These are phyloP conservation scores for Drosophila guanche DNA, from an alignment of 1,140 invertebrate genomes.

Conservation along the genomic window DNA sequence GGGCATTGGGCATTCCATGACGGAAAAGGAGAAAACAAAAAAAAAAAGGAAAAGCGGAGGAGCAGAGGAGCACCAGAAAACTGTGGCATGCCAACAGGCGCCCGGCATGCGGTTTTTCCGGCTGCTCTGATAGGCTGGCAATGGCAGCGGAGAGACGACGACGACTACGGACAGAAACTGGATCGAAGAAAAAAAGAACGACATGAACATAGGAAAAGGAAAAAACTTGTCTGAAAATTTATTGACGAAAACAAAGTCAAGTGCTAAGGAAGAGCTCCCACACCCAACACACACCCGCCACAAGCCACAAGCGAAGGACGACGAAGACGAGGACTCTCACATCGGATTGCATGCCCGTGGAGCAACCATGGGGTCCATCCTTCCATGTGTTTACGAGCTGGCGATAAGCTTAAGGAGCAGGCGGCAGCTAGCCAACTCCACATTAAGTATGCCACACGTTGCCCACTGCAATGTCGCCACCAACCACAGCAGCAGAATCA, in stretches of 20 bases:
- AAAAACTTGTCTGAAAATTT: slow-evolving; percentile 65
- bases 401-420: slow-evolving; percentile 62
- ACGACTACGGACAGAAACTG: background rate
- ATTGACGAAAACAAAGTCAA: slow-evolving; percentile 78
- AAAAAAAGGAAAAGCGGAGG: slow-evolving; percentile 14
- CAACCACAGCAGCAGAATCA: slow-evolving; percentile 2
- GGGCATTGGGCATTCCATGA: slow-evolving; percentile 11
- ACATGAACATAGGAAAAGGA: slow-evolving; percentile 11
- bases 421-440: slow-evolving; percentile 27
- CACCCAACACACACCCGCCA: slow-evolving; percentile 5
- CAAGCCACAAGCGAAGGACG: too few relatives aligned
- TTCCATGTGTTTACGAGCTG: slow-evolving; percentile 71
- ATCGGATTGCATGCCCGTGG: slow-evolving; percentile 54
- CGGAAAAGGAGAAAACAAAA: background rate
- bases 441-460: slow-evolving; percentile 73
- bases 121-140: slow-evolving; percentile 17
- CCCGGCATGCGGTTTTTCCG: slow-evolving; percentile 58
- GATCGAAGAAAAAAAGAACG: slow-evolving; percentile 9
- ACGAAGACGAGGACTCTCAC: too few relatives aligned
- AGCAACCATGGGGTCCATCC: slow-evolving; percentile 36
- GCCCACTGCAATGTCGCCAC: slow-evolving; percentile 60
- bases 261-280: slow-evolving; percentile 44
- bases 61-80: slow-evolving; percentile 35
- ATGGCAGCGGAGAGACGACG: slow-evolving; percentile 44
- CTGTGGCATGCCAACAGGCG: slow-evolving; percentile 68